Conservation (phyloP, 2,797 vertebrate species). For the Pteropus rufus region DNA sequence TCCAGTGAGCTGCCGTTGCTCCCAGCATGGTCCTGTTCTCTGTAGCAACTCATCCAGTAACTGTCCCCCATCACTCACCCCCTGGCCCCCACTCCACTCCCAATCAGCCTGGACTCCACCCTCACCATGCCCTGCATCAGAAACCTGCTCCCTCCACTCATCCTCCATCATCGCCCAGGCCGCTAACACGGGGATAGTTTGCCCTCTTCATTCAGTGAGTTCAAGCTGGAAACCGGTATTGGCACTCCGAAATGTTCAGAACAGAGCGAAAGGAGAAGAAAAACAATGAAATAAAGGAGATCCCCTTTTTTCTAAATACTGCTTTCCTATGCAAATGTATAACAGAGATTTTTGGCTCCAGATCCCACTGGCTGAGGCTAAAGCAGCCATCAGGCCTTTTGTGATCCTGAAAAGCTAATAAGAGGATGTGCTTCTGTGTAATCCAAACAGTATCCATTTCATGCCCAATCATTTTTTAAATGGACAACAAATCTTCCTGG, state of each 20-base stretch:
- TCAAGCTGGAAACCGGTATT: background rate
- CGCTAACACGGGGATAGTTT: rapidly evolving
- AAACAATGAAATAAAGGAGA: background rate
- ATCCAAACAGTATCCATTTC: conserved; percentile 80
- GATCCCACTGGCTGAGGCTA: conserved; percentile 51
- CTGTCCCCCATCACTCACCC: too few relatives aligned
- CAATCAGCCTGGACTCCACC: background rate
- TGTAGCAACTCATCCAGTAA: background rate
- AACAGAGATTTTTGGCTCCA: background rate
- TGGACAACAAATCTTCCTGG: conserved; percentile 77
- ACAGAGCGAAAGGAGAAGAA: background rate
- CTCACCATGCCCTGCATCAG: rapidly evolving
- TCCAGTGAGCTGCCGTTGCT: background rate
- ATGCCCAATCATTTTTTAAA: conserved; percentile 80
- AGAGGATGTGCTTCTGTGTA: conserved; percentile 74
- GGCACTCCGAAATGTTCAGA: background rate
- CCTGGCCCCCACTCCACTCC: background rate
- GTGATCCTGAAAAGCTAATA: conserved; percentile 78
- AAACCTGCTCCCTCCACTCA: background rate
- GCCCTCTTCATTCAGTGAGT: background rate
- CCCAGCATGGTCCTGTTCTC: background rate
- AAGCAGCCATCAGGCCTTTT: conserved; percentile 68
- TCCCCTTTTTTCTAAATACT: background rate
- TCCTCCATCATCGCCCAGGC: too few relatives aligned
- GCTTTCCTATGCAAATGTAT: background rate